A percentile compares a stretch with the other conserved stretches of the same genome.
Conservation (phyloP, 2,888 invertebrate species). For the Tachina grossa region DNA sequence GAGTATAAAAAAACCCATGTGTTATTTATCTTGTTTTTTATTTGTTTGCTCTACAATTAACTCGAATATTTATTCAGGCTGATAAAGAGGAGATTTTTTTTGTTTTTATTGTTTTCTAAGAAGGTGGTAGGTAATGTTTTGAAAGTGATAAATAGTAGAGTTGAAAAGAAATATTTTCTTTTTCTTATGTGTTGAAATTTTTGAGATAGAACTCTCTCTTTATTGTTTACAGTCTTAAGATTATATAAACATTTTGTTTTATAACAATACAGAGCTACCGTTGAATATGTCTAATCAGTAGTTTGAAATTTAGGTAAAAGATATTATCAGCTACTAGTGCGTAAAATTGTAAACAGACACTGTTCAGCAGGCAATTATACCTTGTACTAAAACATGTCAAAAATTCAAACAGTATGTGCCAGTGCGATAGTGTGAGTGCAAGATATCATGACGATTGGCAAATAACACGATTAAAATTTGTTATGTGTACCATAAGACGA, state of each 20-base stretch:
- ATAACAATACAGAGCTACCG: conserved; percentile 1
- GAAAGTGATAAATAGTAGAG: conserved; percentile 8
- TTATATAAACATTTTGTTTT: not conserved
- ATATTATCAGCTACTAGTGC: too few relatives aligned
- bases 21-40: conserved; percentile 24
- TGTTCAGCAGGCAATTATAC: too few relatives aligned
- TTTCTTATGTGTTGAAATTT: conserved; percentile 1
- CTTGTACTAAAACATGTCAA: too few relatives aligned
- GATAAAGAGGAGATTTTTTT: conserved; percentile 29
- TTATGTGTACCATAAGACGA: too few relatives aligned
- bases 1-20: conserved; percentile 8
- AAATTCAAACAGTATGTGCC: too few relatives aligned
- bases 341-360: too few relatives aligned
- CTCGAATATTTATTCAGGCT: conserved; percentile 21
- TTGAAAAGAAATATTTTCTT: not conserved
- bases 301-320: too few relatives aligned
- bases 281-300: not conserved
- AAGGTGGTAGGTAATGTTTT: conserved; percentile 17
- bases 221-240: conserved; percentile 6
- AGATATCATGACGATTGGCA: too few relatives aligned
- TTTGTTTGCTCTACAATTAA: conserved; percentile 18
- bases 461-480: too few relatives aligned
- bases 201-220: not conserved
- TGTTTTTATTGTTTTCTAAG: conserved; percentile 5
- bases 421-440: too few relatives aligned